Percentiles rank a stretch among this genome's conserved stretches.
Conservation (phyloP, 2,113 vertebrate species). For the Fulica atra region DNA sequence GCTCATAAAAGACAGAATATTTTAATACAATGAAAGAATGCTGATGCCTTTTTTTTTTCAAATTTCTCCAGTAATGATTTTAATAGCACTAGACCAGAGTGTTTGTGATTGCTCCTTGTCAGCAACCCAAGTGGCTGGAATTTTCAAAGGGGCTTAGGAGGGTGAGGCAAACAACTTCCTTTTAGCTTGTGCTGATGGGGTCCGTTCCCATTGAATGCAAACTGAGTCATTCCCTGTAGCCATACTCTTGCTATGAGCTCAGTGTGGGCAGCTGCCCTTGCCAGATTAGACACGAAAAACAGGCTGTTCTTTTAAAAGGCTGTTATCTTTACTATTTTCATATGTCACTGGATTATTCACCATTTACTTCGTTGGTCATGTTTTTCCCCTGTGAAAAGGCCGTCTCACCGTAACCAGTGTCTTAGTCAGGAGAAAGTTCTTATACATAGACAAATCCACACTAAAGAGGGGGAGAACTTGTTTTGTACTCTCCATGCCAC, state of each 20-base stretch:
- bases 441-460: not conserved
- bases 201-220: not conserved
- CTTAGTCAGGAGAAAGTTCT: not conserved
- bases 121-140: not conserved
- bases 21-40: conserved; percentile 49
- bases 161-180: not conserved
- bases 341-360: not conserved
- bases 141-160: not conserved
- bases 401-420: not conserved
- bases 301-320: not conserved
- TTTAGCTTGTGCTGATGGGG: not conserved
- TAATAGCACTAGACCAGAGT: conserved; percentile 28
- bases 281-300: not conserved
- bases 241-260: not conserved
- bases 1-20: conserved; percentile 35
- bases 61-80: conserved; percentile 42
- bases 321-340: not conserved
- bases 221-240: not conserved
- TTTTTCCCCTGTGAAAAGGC: not conserved
- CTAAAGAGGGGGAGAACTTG: not conserved
- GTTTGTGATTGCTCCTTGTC: conserved; percentile 58
- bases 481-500: not conserved
- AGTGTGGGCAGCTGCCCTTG: not conserved
- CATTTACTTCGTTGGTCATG: not conserved
- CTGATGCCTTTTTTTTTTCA: conserved; percentile 26